Evolutionary conservation across 1,140 invertebrate genomes (phyloP).

Genomic region (Forficula auricularia): DNA sequence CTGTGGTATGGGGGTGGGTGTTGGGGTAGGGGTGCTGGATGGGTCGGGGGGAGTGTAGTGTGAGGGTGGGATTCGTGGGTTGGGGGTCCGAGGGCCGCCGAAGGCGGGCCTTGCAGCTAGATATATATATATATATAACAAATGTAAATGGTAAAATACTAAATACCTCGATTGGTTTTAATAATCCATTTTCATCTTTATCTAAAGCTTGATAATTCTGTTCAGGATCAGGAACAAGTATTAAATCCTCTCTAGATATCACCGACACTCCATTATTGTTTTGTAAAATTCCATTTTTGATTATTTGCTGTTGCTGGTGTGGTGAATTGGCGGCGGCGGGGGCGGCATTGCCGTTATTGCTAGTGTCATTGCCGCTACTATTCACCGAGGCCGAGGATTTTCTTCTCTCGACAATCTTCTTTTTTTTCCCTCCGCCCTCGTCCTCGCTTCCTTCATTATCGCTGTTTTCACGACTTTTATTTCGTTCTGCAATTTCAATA

Average conservation of each 20-base stretch:
- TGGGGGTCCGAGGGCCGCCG: too few species aligned
- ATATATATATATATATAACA: too few species aligned
- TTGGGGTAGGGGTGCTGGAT: too few species aligned
- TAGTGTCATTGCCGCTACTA: slow-evolving; percentile 6
- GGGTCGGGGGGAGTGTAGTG: too few species aligned
- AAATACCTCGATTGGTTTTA: neutral
- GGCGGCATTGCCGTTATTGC: slow-evolving; percentile 10
- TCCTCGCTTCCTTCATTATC: slow-evolving; percentile 34
- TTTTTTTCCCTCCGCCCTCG: slow-evolving; percentile 17
- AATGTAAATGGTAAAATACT: too few species aligned
- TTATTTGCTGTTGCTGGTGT: too few species aligned
- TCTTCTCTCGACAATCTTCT: too few species aligned
- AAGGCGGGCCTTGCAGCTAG: too few species aligned
- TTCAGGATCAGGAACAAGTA: slow-evolving; percentile 39
- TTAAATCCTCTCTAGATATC: slow-evolving; percentile 39
- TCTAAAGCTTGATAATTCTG: slow-evolving; percentile 19
- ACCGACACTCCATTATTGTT: slow-evolving; percentile 25
- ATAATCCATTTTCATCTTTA: slow-evolving; percentile 2
- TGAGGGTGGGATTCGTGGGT: too few species aligned
- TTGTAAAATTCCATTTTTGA: slow-evolving; percentile 22
- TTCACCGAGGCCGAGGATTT: too few species aligned
- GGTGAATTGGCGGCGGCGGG: slow-evolving; percentile 16
- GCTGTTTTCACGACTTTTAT: slow-evolving; percentile 27
- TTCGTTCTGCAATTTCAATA: slow-evolving; percentile 50
- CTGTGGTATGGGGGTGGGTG: too few species aligned